These are phyloP conservation scores for Bubo scandiacus DNA, from an alignment of 2,113 vertebrate genomes.

Conservation along the genomic window DNA sequence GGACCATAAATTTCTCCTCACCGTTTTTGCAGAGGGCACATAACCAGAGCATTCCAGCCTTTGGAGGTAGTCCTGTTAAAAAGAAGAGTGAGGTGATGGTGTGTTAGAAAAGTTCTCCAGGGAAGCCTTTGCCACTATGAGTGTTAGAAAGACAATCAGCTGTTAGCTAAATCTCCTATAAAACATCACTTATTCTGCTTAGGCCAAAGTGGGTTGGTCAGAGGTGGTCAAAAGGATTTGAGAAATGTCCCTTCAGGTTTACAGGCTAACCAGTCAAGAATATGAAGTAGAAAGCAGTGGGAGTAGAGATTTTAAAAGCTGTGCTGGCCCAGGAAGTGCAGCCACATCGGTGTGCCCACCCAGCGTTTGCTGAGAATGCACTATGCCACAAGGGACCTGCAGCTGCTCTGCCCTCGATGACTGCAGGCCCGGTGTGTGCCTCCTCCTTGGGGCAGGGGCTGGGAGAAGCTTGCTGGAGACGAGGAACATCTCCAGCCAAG, in stretches of 20 bases:
- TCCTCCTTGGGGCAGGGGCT: not conserved
- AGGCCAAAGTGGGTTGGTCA: not conserved
- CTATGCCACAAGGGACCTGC: not conserved
- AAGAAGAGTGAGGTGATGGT: not conserved
- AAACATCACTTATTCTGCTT: not conserved
- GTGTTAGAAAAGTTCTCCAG: not conserved
- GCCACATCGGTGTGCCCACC: accelerated
- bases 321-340: not conserved
- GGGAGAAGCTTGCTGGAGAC: not conserved
- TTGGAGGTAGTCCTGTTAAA: not conserved
- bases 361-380: not conserved
- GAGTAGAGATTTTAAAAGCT: not conserved
- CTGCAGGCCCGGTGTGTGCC: not conserved
- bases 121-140: not conserved
- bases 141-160: not conserved
- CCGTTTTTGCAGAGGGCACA: not conserved
- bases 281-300: not conserved
- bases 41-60: not conserved
- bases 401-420: not conserved
- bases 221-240: not conserved
- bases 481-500: not conserved
- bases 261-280: not conserved
- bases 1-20: not conserved
- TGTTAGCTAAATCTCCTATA: not conserved
- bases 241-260: not conserved